These are phyloP conservation scores for Glaucomys volans DNA, from an alignment of 2,113 vertebrate species.

Conservation along the genomic window DNA sequence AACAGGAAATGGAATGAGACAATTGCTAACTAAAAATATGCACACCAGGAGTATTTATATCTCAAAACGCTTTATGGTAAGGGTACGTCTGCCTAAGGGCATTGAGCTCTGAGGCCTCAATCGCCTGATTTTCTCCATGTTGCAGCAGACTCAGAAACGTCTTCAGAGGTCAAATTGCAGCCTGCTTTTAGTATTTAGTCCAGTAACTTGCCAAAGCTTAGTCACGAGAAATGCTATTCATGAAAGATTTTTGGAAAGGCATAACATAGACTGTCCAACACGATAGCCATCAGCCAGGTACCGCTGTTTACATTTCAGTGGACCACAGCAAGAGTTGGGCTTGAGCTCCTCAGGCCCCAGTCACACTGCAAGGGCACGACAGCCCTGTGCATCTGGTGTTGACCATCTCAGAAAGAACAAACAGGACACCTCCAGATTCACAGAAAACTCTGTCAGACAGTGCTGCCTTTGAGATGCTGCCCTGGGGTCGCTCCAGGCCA, in stretches of 20 bases:
- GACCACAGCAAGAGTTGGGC: background rate
- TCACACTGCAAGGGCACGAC: background rate
- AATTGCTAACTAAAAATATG: background rate
- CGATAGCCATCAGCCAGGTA: fast-evolving
- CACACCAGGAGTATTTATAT: background rate
- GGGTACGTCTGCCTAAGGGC: background rate
- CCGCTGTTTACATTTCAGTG: background rate
- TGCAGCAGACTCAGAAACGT: background rate
- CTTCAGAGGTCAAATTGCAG: background rate
- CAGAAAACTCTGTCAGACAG: background rate
- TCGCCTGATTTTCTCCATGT: background rate
- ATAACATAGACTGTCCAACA: background rate
- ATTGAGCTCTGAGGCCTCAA: background rate
- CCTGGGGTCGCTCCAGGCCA: background rate
- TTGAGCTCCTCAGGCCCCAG: background rate
- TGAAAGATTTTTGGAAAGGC: background rate
- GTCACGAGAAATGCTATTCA: background rate
- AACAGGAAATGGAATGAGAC: background rate
- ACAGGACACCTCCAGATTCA: background rate
- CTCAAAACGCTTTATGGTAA: background rate
- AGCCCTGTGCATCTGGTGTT: background rate
- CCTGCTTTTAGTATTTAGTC: background rate
- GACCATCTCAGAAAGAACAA: no score
- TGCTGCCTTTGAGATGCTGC: background rate
- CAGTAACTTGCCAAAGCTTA: background rate